Conservation (phyloP, 2,113 vertebrate genomes). For the Nesospiza acunhae region DNA sequence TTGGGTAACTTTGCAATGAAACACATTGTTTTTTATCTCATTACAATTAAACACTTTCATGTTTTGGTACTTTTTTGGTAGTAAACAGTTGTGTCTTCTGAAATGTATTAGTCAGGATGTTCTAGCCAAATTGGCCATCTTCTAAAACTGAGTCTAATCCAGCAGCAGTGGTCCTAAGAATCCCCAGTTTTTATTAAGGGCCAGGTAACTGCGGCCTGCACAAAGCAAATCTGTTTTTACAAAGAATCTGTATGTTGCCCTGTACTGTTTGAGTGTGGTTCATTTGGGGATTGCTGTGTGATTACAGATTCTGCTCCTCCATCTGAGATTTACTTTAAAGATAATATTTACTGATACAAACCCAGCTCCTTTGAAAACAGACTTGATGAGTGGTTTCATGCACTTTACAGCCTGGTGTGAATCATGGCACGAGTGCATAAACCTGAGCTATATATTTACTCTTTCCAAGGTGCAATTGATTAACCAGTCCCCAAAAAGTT, state of each 20-base stretch:
- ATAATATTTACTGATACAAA: neutral
- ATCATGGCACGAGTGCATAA: neutral
- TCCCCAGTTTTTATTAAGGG: neutral
- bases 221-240: neutral
- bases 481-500: neutral
- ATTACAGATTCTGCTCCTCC: neutral
- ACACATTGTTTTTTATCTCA: neutral
- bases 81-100: neutral
- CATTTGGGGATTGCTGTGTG: neutral
- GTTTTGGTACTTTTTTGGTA: neutral
- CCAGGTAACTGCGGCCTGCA: neutral
- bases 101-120: neutral
- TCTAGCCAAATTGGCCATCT: neutral
- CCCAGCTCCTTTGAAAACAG: neutral
- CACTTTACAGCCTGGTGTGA: neutral
- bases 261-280: neutral
- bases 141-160: neutral
- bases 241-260: neutral
- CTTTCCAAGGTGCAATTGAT: neutral
- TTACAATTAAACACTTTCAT: neutral
- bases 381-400: neutral
- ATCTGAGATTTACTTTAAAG: neutral
- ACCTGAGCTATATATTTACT: neutral
- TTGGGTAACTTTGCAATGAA: neutral
- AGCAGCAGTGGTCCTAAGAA: neutral